A percentile compares a stretch with the other conserved stretches of the same genome.
These are phyloP conservation scores for Campopleginae sp. DNA, from an alignment of 2,888 invertebrate species.

Conservation along the genomic window DNA sequence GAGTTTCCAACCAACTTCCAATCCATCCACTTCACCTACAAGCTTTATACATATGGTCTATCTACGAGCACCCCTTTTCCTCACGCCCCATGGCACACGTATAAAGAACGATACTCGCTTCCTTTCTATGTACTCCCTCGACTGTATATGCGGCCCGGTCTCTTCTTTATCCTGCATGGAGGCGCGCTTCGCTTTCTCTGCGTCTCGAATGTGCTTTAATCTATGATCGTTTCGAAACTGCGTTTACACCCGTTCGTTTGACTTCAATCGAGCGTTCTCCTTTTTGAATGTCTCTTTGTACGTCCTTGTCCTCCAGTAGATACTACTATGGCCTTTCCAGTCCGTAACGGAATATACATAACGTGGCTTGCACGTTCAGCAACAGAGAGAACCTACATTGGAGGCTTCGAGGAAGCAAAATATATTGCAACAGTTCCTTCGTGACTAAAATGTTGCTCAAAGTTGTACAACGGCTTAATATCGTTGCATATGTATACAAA, in stretches of 20 bases:
- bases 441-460: background rate
- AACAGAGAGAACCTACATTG: constrained; percentile 17
- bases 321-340: constrained; percentile 8
- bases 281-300: constrained; percentile 42
- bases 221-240: constrained; percentile 57
- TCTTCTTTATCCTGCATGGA: constrained; percentile 5
- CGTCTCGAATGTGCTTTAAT: constrained; percentile 34
- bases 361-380: background rate
- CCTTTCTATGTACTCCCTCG: constrained; percentile 16
- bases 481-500: constrained; percentile 1
- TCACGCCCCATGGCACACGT: constrained; percentile 26
- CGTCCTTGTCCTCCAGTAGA: background rate
- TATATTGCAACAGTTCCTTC: background rate
- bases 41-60: constrained; percentile 10
- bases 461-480: constrained; percentile 7
- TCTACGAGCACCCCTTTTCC: constrained; percentile 30
- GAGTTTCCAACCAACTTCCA: constrained; percentile 61
- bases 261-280: constrained; percentile 60
- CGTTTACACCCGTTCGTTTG: constrained; percentile 59
- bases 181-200: constrained; percentile 25
- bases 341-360: background rate
- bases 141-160: constrained; percentile 28
- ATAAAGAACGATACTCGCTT: constrained; percentile 15
- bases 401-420: constrained; percentile 12
- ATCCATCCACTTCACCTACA: constrained; percentile 64